Conservation (phyloP, 2,113 vertebrate species). For the Catharus bicknelli region DNA sequence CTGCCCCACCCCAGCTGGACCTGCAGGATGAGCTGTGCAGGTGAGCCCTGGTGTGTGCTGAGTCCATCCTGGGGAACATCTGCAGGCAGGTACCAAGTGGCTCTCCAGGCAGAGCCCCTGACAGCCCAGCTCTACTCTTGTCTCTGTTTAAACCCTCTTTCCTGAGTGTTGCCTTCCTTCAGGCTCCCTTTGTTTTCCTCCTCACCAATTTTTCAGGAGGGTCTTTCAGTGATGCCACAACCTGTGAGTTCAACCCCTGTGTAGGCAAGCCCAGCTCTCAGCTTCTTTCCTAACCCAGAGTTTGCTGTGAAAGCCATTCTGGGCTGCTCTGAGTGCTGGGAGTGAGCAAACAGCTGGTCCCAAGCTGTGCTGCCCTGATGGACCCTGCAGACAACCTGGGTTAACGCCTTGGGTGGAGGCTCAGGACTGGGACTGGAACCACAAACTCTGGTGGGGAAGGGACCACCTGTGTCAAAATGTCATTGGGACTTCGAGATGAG, state of each 20-base stretch:
- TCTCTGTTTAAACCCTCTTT: background rate
- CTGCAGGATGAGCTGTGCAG: background rate
- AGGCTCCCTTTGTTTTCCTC: background rate
- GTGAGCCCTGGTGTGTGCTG: background rate
- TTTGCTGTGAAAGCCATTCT: background rate
- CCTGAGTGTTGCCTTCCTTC: background rate
- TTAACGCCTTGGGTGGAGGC: background rate
- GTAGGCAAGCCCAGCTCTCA: background rate
- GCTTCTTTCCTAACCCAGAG: background rate
- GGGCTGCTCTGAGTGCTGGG: background rate
- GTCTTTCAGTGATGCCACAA: background rate
- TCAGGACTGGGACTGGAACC: background rate
- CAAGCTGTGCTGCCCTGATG: background rate
- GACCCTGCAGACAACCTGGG: background rate
- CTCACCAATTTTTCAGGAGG: background rate
- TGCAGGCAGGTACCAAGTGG: rapidly evolving
- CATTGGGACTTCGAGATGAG: background rate
- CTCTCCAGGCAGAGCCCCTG: background rate
- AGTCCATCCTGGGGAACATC: background rate
- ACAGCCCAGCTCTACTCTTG: background rate
- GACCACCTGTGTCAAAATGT: background rate
- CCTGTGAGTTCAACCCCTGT: background rate
- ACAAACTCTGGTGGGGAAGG: background rate
- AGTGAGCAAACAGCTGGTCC: background rate
- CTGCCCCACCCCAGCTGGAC: background rate